Conservation (phyloP, 1,140 invertebrate species). For the Brachionus manjavacas region DNA sequence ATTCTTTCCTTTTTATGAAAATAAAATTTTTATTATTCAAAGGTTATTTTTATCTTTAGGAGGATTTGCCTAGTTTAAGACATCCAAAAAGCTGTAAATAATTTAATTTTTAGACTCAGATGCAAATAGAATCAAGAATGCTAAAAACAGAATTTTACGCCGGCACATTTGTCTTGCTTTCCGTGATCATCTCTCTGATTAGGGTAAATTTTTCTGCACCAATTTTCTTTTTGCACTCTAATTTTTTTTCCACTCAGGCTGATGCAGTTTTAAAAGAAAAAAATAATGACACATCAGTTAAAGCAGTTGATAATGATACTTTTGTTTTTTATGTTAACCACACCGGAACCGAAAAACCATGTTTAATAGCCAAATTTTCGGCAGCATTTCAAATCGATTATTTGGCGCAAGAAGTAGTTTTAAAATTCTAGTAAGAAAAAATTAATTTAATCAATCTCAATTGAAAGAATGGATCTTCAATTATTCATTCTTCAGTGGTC, state of each 20-base stretch:
- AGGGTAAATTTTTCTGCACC: not conserved
- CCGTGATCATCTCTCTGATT: not conserved
- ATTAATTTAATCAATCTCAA: not conserved
- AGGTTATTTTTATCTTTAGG: not conserved
- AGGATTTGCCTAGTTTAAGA: not conserved
- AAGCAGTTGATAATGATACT: not conserved
- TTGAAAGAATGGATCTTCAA: not conserved
- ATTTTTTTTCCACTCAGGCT: not conserved
- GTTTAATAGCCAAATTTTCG: not conserved
- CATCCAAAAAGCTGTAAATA: not conserved
- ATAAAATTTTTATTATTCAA: not conserved
- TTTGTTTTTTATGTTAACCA: not conserved
- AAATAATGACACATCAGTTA: not conserved
- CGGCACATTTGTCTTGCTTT: not conserved
- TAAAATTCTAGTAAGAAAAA: not conserved
- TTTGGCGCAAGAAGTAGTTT: not conserved
- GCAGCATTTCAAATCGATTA: not conserved
- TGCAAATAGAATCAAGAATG: not conserved
- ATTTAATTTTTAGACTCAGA: not conserved
- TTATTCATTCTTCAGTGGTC: not conserved
- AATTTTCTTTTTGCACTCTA: not conserved
- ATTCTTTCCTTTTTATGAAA: not conserved
- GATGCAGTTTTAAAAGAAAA: not conserved
- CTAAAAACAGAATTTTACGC: not conserved
- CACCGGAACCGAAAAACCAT: not conserved